Base-by-base conservation (phyloP, 2,113 vertebrate genomes). In the Chaetorhynchus papuensis region DNA sequence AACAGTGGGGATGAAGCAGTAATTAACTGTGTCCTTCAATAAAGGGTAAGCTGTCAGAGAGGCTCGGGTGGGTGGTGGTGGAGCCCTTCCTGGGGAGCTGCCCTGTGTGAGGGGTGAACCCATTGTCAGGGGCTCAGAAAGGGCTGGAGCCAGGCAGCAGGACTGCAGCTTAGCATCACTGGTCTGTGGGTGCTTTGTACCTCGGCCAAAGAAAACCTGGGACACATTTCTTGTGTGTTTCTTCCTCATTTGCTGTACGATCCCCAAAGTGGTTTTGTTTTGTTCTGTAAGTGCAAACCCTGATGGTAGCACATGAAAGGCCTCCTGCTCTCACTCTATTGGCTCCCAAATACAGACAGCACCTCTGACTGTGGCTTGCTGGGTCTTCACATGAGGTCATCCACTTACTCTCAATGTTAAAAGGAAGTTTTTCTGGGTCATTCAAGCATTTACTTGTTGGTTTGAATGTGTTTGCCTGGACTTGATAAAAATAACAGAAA, bases 401-500 rank as follows among this genome's bases (percentile, higher is more conserved):
- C 42, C 49, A 28, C 33, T 35, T 27, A 14, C 33, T 61, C 24
- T 35, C 26, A 44, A 75, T 30, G 76, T 64, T 89, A 81, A 92
- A 79, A 20, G 28, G 64, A 64, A 47, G 7, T 14, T 78, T 89
- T 77, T 81, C 44, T 39, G 39, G 9, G 9, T 87, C 20, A 13
- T 88, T 74, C 45, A 77, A 81, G 28, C 37, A 17, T 71, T 89
- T 65, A 35, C 79, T 89, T 94, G 22, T 42, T 93, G 63, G 56
- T 90, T 96, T 71, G 70, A 66, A 81, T 68, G 69, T 80, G 31
- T 90, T 70, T 96, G 92, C 70, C 33, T 78, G 31, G 66, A 89
- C 61, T 87, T 75, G 85, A 92, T 96, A 84, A 94, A 94, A 95
- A 68, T 68, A 94, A 44, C 53, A 94, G 94, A 70, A 91, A 97